These are phyloP conservation scores for Eleginops maclovinus DNA, from an alignment of 2,113 vertebrate species.

Conservation along the genomic window DNA sequence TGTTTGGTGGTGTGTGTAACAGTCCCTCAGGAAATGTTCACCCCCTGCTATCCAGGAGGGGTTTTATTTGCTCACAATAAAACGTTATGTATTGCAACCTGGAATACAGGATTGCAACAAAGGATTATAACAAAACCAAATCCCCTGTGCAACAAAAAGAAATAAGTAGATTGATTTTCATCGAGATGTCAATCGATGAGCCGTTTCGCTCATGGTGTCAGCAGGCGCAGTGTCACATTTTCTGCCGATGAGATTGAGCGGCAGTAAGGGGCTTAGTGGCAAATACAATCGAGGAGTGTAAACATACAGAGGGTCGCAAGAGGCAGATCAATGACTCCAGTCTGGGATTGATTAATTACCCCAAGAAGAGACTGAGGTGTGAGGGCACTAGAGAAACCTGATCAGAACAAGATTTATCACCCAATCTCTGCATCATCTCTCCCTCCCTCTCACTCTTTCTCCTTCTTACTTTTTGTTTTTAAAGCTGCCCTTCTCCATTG, in stretches of 20 bases:
- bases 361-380: constrained; percentile 79
- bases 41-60: constrained; percentile 4
- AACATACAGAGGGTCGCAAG: constrained; percentile 75
- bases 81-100: constrained; percentile 46
- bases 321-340: constrained; percentile 80
- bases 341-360: constrained; percentile 85
- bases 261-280: constrained; percentile 80
- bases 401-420: constrained; percentile 84
- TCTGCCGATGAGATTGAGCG: constrained; percentile 80
- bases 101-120: constrained; percentile 63
- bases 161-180: constrained; percentile 81
- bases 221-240: constrained; percentile 79
- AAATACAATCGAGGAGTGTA: constrained; percentile 83
- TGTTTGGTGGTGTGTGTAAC: not conserved
- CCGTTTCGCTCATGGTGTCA: constrained; percentile 71
- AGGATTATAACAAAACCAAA: constrained; percentile 77
- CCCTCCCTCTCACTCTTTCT: constrained; percentile 58
- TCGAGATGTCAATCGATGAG: constrained; percentile 79
- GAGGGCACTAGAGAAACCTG: constrained; percentile 80
- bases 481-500: constrained; percentile 44
- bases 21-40: not conserved
- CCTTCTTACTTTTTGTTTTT: constrained; percentile 24
- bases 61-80: constrained; percentile 41
- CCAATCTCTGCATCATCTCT: constrained; percentile 74
- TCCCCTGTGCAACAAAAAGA: constrained; percentile 55